Evolutionary conservation across 2,797 vertebrate species (phyloP).

Genomic region (Phoxinus dragarum): DNA sequence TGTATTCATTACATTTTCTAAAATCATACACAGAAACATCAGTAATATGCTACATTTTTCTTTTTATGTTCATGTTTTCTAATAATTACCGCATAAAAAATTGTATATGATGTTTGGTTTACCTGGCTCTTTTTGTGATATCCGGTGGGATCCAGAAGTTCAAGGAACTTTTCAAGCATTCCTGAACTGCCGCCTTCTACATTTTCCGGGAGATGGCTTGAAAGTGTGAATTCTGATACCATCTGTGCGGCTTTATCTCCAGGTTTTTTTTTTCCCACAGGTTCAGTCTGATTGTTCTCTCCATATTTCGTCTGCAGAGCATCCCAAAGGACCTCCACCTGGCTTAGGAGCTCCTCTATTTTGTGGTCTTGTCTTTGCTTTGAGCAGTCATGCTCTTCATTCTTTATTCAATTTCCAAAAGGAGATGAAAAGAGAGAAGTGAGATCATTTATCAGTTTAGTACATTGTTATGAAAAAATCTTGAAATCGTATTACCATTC

Average conservation of each 20-base stretch:
- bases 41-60: not conserved
- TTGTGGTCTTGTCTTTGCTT: not conserved
- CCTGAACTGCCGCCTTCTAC: constrained; percentile 44
- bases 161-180: constrained; percentile 56
- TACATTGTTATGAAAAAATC: not conserved
- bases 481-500: constrained; percentile 45
- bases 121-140: constrained; percentile 43
- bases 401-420: constrained; percentile 39
- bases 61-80: not conserved
- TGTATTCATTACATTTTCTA: not conserved
- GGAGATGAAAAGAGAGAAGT: not conserved
- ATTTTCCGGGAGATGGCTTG: constrained; percentile 33
- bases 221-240: constrained; percentile 24
- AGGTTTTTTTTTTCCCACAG: constrained; percentile 61
- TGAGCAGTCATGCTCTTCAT: constrained; percentile 57
- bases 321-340: constrained; percentile 74
- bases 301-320: constrained; percentile 72
- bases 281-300: constrained; percentile 56
- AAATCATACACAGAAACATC: not conserved
- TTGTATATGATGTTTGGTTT: not conserved
- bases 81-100: not conserved
- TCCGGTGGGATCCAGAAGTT: constrained; percentile 49
- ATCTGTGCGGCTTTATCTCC: constrained; percentile 36
- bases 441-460: not conserved
- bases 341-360: constrained; percentile 70